A percentile compares a stretch with the other conserved stretches of the same genome.
Conservation (phyloP, 2,888 invertebrate genomes). For the Callyntrura sp. region DNA sequence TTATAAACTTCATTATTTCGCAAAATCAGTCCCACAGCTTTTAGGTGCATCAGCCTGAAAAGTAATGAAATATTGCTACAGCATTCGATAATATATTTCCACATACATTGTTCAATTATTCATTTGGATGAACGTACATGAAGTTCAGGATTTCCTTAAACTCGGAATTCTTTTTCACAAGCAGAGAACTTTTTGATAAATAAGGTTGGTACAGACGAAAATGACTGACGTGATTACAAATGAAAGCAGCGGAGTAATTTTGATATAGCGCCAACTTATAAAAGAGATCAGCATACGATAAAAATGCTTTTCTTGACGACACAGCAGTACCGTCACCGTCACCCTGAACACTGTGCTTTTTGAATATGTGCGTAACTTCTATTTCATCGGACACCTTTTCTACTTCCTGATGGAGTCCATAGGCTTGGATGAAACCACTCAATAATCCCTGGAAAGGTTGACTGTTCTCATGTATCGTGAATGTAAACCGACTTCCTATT, state of each 20-base stretch:
- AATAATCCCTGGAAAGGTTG: constrained; percentile 55
- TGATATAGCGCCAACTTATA: constrained; percentile 62
- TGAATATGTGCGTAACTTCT: constrained; percentile 71
- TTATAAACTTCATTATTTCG: constrained; percentile 49
- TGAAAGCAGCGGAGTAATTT: constrained; percentile 67
- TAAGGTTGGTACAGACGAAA: neutral
- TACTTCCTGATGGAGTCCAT: constrained; percentile 54
- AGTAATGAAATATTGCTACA: neutral
- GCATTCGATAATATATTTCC: neutral
- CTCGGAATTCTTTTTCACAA: constrained; percentile 76
- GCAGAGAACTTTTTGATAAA: constrained; percentile 67
- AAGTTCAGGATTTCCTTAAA: constrained; percentile 74
- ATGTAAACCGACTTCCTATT: constrained; percentile 39
- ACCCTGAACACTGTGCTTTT: neutral
- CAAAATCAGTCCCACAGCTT: constrained; percentile 65
- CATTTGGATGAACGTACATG: constrained; percentile 65
- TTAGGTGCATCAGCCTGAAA: constrained; percentile 65
- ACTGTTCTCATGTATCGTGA: constrained; percentile 75
- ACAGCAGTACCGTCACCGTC: neutral
- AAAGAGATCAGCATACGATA: constrained; percentile 74
- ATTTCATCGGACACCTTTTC: constrained; percentile 40
- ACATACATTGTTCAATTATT: too few relatives aligned
- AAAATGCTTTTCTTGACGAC: constrained; percentile 61
- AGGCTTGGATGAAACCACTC: neutral
- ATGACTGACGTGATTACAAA: constrained; percentile 65